Evolutionary conservation across 1,140 invertebrate genomes (phyloP).

Genomic region (Drosophila pandora): DNA sequence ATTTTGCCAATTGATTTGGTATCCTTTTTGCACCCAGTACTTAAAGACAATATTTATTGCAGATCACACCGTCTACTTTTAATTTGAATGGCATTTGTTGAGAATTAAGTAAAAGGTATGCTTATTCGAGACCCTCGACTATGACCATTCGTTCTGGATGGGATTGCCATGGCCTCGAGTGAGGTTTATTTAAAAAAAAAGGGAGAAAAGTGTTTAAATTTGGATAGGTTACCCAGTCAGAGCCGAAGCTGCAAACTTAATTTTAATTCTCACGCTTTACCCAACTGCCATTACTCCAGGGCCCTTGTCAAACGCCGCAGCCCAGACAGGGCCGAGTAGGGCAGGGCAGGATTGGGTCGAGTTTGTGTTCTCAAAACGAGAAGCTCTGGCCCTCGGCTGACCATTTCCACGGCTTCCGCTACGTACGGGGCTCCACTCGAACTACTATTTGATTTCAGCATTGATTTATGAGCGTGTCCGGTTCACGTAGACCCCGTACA

Average conservation of each 20-base stretch:
- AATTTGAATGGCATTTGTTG: too few relatives aligned
- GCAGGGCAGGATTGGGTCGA: background rate
- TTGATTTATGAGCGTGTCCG: constrained; percentile 81
- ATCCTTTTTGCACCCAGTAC: background rate
- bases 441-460: constrained; percentile 81
- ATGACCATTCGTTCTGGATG: background rate
- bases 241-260: constrained; percentile 59
- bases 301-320: constrained; percentile 64
- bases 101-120: background rate
- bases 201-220: background rate
- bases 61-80: too few relatives aligned
- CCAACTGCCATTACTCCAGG: constrained; percentile 57
- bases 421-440: constrained; percentile 33
- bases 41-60: background rate
- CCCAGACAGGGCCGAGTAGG: background rate
- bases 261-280: constrained; percentile 74
- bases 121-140: background rate
- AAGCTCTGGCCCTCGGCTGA: constrained; percentile 50
- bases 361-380: background rate
- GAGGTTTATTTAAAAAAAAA: background rate
- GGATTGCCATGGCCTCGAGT: constrained; percentile 11
- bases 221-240: constrained; percentile 20
- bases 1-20: constrained; percentile 29
- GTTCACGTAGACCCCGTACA: constrained; percentile 62
- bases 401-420: constrained; percentile 73